Conservation (phyloP, 2,888 invertebrate species). For the Ophion slaviceki region DNA sequence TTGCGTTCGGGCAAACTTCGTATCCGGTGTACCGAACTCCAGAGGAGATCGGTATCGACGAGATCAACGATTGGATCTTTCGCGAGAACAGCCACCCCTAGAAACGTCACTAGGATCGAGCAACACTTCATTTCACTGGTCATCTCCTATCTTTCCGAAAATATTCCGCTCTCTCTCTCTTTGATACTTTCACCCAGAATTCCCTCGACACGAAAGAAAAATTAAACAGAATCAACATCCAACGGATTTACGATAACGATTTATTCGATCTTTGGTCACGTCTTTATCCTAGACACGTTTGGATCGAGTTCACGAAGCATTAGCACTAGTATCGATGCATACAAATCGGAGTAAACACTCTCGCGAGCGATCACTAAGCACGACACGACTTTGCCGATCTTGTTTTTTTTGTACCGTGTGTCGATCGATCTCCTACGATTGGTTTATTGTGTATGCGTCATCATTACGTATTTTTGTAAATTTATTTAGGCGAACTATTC, state of each 20-base stretch:
- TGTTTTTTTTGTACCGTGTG: neutral
- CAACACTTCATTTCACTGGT: constrained; percentile 66
- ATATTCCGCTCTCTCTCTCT: neutral
- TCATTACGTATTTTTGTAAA: neutral
- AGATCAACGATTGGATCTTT: constrained; percentile 44
- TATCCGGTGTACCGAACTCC: constrained; percentile 68
- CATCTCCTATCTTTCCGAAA: neutral
- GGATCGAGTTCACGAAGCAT: constrained; percentile 16
- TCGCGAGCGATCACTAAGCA: neutral
- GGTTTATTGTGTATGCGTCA: neutral
- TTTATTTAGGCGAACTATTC: neutral
- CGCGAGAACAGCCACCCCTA: constrained; percentile 39
- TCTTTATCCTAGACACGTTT: constrained; percentile 41
- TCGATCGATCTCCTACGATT: constrained; percentile 4
- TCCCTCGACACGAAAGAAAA: neutral
- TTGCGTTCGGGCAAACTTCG: constrained; percentile 71
- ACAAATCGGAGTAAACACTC: neutral
- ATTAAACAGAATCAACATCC: neutral
- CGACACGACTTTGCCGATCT: neutral
- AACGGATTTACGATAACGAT: neutral
- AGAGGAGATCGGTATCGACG: constrained; percentile 34
- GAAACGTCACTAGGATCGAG: constrained; percentile 36
- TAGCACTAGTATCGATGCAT: constrained; percentile 15
- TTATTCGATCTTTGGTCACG: constrained; percentile 29
- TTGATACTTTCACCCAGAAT: neutral